Evolutionary conservation across 2,797 vertebrate species (phyloP), one percentile per base, ranked within the genome.

Genomic region (Hybognathus amarus): DNA sequence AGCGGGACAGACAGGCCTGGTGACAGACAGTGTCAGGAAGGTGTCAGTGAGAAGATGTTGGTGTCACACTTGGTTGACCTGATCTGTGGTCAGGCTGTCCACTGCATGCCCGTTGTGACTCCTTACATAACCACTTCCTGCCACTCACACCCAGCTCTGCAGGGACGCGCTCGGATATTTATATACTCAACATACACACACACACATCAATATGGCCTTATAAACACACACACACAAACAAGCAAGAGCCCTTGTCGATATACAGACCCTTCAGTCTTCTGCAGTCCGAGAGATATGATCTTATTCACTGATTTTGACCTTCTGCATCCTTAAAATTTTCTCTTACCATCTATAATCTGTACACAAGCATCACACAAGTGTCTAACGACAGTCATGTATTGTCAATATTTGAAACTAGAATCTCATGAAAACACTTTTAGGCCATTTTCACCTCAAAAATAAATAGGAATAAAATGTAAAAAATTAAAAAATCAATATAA

Each of bases 51-150:
- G 93, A 95, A 90, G 93, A 94, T 94, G 94, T 95, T 95, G 93
- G 94, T 95, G 94, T 96, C 95, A 96, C 95, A 96, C 94, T 94
- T 94, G 92, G 94, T 94, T 95, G 95, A 95, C 94, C 95, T 94
- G 94, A 94, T 95, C 94, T 95, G 93, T 92, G 92, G 91, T 95
- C 90, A 91, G 93, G 91, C 95, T 95, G 95, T 95, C 95, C 94
- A 93, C 90, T 93, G 90, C 87, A 91, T n/a, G 90, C 94, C 94
- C 93, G 68, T 91, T 92, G 94, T 93, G 94, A 92, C 94, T 94
- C 91, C 94, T 95, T 95, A 95, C 93, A 94, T 95, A 95, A 95
- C 93, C 93, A 92, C 67, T 91, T 87, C 90, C 94, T 95, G 94
- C 94, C 94, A 95, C 93, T 95, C 94, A 94, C 92, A 91, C 87